A percentile compares a stretch with the other conserved stretches of the same genome.
Evolutionary conservation across 2,113 vertebrate species (phyloP).

Genomic region (Takifugu bimaculatus): DNA sequence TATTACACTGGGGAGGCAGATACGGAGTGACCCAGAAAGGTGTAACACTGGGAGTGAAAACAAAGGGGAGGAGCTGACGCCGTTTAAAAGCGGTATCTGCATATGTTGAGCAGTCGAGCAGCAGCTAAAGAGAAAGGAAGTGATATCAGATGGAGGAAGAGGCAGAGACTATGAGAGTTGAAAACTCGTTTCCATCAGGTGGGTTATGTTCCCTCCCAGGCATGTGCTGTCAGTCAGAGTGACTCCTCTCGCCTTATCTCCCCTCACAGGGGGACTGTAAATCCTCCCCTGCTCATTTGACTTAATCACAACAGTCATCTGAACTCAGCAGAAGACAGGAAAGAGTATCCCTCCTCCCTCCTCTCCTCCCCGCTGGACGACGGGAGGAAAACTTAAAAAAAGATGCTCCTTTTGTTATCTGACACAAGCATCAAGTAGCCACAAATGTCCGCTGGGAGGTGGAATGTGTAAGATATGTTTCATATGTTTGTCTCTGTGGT

Average conservation of each 20-base stretch:
- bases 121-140: conserved; percentile 3
- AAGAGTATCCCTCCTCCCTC: conserved; percentile 37
- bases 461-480: conserved; percentile 12
- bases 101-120: conserved; percentile 5
- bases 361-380: conserved; percentile 33
- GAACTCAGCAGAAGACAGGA: conserved; percentile 71
- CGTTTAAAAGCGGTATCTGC: conserved; percentile 17
- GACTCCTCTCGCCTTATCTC: conserved; percentile 71
- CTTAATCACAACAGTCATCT: conserved; percentile 78
- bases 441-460: conserved; percentile 21
- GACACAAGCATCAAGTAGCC: conserved; percentile 46
- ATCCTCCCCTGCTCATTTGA: conserved; percentile 75
- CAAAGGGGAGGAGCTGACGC: conserved; percentile 6
- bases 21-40: conserved; percentile 29
- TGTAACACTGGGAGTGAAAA: conserved; percentile 17
- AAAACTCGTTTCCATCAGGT: conserved; percentile 57
- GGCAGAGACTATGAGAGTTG: conserved; percentile 38
- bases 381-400: conserved; percentile 42
- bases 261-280: conserved; percentile 68
- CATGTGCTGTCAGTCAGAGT: conserved; percentile 67
- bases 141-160: conserved; percentile 16
- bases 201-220: conserved; percentile 66
- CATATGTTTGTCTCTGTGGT: conserved; percentile 12
- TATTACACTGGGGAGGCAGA: conserved; percentile 69
- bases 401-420: conserved; percentile 60